These are phyloP conservation scores for Ditula angustiorana DNA, from an alignment of 2,888 invertebrate species.

Conservation along the genomic window DNA sequence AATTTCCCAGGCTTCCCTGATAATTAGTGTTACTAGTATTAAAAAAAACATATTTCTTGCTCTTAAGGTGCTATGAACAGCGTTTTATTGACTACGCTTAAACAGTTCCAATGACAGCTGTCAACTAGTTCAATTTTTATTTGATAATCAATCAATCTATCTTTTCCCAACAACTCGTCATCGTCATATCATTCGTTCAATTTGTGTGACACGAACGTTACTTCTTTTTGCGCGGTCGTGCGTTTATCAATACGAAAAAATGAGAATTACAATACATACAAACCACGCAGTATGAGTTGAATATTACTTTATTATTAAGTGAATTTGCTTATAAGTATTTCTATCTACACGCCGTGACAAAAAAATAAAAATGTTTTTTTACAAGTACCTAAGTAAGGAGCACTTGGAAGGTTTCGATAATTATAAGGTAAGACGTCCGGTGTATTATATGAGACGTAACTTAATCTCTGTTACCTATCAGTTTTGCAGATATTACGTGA, in stretches of 20 bases:
- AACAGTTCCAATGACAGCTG: conserved; percentile 2
- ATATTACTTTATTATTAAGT: conserved; percentile 10
- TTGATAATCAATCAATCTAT: background rate
- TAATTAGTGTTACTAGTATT: background rate
- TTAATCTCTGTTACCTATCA: background rate
- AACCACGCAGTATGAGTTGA: conserved; percentile 19
- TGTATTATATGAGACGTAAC: background rate
- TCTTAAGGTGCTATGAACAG: background rate
- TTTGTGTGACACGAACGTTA: conserved; percentile 5
- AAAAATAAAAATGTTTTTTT: conserved; percentile 83
- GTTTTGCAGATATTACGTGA: background rate
- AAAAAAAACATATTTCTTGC: background rate
- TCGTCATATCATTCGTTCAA: background rate
- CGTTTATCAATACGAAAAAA: background rate
- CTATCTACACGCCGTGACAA: conserved; percentile 36
- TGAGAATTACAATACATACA: background rate
- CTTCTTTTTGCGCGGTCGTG: background rate
- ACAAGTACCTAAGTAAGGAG: conserved; percentile 92
- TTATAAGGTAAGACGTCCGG: conserved; percentile 89
- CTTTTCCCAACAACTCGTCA: too few relatives aligned
- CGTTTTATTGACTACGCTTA: background rate
- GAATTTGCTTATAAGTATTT: conserved; percentile 27
- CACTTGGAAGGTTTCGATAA: conserved; percentile 97
- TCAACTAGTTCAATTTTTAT: background rate
- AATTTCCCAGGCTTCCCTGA: background rate